These are phyloP conservation scores for Poecilia velifera DNA, from an alignment of 2,797 vertebrate species.

Conservation along the genomic window DNA sequence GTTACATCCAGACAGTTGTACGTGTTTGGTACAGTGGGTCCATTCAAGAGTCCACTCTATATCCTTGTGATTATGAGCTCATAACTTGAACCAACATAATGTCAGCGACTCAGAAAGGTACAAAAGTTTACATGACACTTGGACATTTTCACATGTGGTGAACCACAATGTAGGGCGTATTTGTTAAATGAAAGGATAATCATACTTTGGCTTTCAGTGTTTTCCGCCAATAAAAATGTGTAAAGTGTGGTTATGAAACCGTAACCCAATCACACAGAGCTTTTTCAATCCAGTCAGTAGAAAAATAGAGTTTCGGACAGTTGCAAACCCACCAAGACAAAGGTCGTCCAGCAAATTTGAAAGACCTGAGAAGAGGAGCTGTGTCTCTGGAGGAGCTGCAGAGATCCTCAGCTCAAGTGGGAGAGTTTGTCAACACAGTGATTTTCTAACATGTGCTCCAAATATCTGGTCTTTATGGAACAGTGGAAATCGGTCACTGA, in stretches of 20 bases:
- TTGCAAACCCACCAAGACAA: not conserved
- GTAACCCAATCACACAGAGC: not conserved
- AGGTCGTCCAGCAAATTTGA: not conserved
- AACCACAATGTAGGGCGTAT: not conserved
- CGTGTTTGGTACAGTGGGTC: constrained; percentile 4
- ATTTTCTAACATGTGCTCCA: not conserved
- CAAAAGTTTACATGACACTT: not conserved
- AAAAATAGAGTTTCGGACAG: not conserved
- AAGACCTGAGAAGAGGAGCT: not conserved
- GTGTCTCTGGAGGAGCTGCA: too few species aligned
- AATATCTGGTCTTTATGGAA: not conserved
- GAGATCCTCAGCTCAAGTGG: not conserved
- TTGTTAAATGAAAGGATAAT: not conserved
- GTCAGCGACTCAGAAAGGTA: not conserved
- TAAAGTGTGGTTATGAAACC: not conserved
- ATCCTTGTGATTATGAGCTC: not conserved
- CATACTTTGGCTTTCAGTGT: not conserved
- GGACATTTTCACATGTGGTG: too few species aligned
- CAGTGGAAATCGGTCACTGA: too few species aligned
- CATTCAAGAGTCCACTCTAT: not conserved
- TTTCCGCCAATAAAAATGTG: not conserved
- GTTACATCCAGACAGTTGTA: constrained; percentile 59
- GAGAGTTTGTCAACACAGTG: not conserved
- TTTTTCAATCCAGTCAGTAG: too few species aligned
- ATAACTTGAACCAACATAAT: not conserved